Evolutionary conservation across 2,888 invertebrate genomes (phyloP).

Genomic region (Agapostemon virescens): DNA sequence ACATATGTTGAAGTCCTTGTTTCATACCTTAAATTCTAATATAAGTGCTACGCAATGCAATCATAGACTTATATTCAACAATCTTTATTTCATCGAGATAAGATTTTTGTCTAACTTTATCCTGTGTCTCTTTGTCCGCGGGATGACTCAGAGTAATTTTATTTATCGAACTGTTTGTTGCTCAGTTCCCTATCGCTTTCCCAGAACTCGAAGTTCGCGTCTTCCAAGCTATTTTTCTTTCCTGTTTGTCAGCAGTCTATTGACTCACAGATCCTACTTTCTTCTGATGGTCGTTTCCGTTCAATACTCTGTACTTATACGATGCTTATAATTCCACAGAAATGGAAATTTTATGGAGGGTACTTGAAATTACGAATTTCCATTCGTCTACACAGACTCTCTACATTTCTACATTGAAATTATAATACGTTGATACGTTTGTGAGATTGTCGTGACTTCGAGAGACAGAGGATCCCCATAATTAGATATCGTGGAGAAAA

Average conservation of each 20-base stretch:
- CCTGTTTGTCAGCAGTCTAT: constrained; percentile 14
- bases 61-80: neutral
- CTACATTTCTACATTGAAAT: neutral
- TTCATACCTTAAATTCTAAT: neutral
- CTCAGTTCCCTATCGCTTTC: constrained; percentile 26
- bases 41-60: neutral
- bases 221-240: constrained; percentile 18
- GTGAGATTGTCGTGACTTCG: neutral
- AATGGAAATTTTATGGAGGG: neutral
- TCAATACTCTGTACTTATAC: neutral
- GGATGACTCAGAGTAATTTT: constrained; percentile 19
- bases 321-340: neutral
- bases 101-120: neutral
- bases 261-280: constrained; percentile 17
- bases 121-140: neutral
- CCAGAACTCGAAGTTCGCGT: constrained; percentile 2
- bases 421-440: neutral
- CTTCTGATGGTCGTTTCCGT: neutral
- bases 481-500: too few relatives aligned
- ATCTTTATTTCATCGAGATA: neutral
- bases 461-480: neutral
- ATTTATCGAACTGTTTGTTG: constrained; percentile 36
- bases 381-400: neutral
- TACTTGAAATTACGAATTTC: neutral
- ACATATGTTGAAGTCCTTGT: neutral